Evolutionary conservation across 1,140 invertebrate genomes (phyloP), one percentile per base, ranked within the genome.

Genomic region (Lepidurus apus): DNA sequence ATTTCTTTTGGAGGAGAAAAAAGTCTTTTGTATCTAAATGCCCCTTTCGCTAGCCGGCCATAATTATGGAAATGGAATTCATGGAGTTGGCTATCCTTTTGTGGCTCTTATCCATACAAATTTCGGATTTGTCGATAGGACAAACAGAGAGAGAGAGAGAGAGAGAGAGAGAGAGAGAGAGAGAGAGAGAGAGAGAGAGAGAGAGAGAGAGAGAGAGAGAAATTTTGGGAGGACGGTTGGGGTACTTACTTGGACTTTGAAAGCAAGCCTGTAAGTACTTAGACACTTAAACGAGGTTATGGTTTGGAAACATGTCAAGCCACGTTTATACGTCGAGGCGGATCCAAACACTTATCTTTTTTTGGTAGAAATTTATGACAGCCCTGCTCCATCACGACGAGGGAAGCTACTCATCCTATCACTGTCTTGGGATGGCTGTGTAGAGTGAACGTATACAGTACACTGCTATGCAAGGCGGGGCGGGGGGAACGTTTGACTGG

Each of bases 21-120:
- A 65, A 65, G 53, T 65, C 53, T 65, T 65, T 65, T 65, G 53
- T n/a, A 65, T 65, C 53, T 21, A 65, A 65, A 65, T 17, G 53
- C 5, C 53, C 53, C 21, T 65, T 13, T 65, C 8, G 53, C 34
- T 34, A 65, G 13, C 53, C 53, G 53, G 4, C 53, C 53, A 21
- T 65, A 65, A 65, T 65, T 65, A 65, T 65, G 53, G 53, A 65
- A 65, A 65, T 65, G 53, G 53, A 65, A 65, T 65, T 65, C 53
- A 65, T 65, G 53, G 8, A 65, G 9, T 17, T 65, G 53, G 53
- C 53, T 65, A 13, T 65, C 53, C 53, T 65, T 65, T 65, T 17
- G 17, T 7, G 13, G 9, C 53, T 65, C 53, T 13, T 65, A 13
- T 65, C 53, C 53, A 65, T 17, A 65, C 8, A 17, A 65, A 65